These are phyloP conservation scores for Drosophila seclusa DNA, from an alignment of 2,888 invertebrate genomes.

Conservation along the genomic window DNA sequence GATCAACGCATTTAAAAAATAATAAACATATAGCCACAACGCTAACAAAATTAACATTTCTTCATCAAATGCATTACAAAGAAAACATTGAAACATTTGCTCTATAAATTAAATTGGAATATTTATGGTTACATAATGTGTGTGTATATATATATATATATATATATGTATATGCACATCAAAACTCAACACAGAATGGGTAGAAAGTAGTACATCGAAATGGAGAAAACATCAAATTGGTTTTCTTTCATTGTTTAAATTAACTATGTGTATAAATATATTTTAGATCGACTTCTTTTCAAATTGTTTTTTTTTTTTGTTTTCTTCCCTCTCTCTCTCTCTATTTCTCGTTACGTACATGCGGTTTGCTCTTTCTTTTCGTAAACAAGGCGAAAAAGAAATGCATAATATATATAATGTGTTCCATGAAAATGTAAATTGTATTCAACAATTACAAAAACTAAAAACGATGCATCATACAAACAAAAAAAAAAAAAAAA, in stretches of 20 bases:
- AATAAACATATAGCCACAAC: slow-evolving; percentile 51
- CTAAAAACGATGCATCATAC: slow-evolving; percentile 69
- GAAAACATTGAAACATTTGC: slow-evolving; percentile 48
- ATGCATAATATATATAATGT: slow-evolving; percentile 8
- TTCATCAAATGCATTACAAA: slow-evolving; percentile 61
- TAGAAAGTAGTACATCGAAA: slow-evolving; percentile 32
- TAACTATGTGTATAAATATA: slow-evolving; percentile 35
- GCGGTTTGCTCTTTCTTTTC: slow-evolving; percentile 22
- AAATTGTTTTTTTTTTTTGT: neutral
- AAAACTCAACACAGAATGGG: slow-evolving; percentile 32
- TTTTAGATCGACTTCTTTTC: slow-evolving; percentile 7
- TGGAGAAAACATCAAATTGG: slow-evolving; percentile 26
- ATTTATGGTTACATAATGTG: slow-evolving; percentile 28
- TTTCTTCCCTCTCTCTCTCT: neutral
- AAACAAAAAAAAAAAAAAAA: slow-evolving; percentile 20
- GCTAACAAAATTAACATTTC: slow-evolving; percentile 65
- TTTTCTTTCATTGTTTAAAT: slow-evolving; percentile 21
- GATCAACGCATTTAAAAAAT: slow-evolving; percentile 40
- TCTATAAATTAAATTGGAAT: slow-evolving; percentile 59
- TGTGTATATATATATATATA: slow-evolving; percentile 14
- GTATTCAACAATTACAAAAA: slow-evolving; percentile 38
- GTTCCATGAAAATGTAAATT: slow-evolving; percentile 27
- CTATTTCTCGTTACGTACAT: slow-evolving; percentile 37
- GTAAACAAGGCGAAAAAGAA: slow-evolving; percentile 9
- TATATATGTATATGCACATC: slow-evolving; percentile 21